phyloP scores from a whole-genome alignment of 1,140 invertebrate species.

The Sminthurides bifidus region DNA sequence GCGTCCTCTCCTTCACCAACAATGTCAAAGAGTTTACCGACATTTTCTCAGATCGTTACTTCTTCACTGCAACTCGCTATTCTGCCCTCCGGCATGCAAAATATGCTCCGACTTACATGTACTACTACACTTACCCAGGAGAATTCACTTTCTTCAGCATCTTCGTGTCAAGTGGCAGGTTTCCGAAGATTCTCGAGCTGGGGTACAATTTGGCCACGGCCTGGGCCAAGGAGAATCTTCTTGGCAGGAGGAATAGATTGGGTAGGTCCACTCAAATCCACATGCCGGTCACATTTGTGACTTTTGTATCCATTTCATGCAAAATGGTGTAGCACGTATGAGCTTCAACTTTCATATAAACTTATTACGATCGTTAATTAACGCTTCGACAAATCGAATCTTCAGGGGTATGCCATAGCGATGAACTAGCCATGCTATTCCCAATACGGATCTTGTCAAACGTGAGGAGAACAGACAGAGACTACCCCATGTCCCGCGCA shows the following conservation, averaged over 20 bases:
- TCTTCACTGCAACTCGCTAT: not conserved
- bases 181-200: not conserved
- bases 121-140: conserved; percentile 10
- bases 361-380: no score
- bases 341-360: no score
- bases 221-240: conserved; percentile 6
- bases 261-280: not conserved
- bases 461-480: not conserved
- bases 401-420: conserved; percentile 10
- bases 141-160: conserved; percentile 12
- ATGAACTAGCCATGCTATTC: conserved; percentile 11
- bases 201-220: not conserved
- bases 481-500: conserved; percentile 13
- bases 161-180: conserved; percentile 3
- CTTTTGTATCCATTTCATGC: no score
- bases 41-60: conserved; percentile 12
- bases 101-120: conserved; percentile 11
- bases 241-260: not conserved
- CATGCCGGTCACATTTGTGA: no score
- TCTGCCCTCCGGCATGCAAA: conserved; percentile 1
- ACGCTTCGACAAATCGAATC: no score
- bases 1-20: not conserved
- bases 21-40: conserved; percentile 6
- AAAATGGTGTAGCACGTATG: no score
- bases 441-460: conserved; percentile 7